phyloP scores from a whole-genome alignment of 2,113 vertebrate species.

The Electrona antarctica region DNA sequence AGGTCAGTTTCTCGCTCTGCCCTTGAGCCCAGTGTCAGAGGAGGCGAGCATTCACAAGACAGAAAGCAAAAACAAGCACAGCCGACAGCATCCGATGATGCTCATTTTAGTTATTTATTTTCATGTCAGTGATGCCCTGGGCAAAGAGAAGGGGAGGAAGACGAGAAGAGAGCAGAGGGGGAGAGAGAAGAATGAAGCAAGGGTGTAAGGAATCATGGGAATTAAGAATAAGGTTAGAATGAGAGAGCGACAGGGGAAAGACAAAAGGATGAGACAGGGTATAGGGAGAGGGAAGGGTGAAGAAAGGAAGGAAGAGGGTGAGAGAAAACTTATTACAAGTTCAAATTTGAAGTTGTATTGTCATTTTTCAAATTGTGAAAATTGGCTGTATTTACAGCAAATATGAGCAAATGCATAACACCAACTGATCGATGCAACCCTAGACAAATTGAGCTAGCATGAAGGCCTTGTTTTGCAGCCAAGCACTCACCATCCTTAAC shows the following conservation, averaged over 20 bases:
- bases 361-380: neutral
- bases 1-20: slow-evolving; percentile 30
- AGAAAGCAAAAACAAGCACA: slow-evolving; percentile 39
- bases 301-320: neutral
- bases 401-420: slow-evolving; percentile 21
- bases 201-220: neutral
- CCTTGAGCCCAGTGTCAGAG: slow-evolving; percentile 26
- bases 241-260: too few relatives aligned
- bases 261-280: neutral
- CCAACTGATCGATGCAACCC: neutral
- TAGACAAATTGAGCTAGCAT: too few relatives aligned
- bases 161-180: neutral
- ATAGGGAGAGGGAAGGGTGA: neutral
- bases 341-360: too few relatives aligned
- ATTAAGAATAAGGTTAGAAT: neutral
- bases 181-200: slow-evolving; percentile 13
- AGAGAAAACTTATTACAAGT: too few relatives aligned
- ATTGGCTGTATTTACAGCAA: neutral
- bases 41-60: slow-evolving; percentile 30
- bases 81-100: slow-evolving; percentile 19
- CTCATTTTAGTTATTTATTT: slow-evolving; percentile 49
- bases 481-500: too few relatives aligned
- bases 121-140: slow-evolving; percentile 36
- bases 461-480: too few relatives aligned
- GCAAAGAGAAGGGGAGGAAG: slow-evolving; percentile 26